A percentile compares a stretch with the other conserved stretches of the same genome.
Evolutionary conservation across 2,113 vertebrate genomes (phyloP).

Genomic region (Pseudopipra pipra): DNA sequence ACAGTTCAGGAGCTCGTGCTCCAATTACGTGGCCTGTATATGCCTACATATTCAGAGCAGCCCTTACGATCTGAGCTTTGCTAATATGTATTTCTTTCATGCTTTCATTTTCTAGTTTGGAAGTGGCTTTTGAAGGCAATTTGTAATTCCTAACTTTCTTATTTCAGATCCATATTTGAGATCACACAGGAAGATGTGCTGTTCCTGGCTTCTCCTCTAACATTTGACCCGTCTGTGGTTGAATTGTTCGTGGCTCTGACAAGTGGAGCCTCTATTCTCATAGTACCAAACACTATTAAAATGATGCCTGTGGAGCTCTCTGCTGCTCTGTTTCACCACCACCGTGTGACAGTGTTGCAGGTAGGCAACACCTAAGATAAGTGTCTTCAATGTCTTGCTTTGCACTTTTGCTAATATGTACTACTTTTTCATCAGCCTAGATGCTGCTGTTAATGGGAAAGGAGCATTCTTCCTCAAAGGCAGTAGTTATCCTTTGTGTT

Average conservation of each 20-base stretch:
- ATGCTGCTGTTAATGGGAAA: background rate
- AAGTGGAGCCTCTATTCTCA: conserved; percentile 87
- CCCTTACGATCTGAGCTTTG: background rate
- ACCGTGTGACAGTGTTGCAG: conserved; percentile 88
- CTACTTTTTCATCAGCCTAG: background rate
- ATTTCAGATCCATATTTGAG: conserved; percentile 83
- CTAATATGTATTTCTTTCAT: background rate
- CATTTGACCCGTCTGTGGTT: conserved; percentile 95
- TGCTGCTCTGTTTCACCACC: conserved; percentile 78
- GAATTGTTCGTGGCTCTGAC: conserved; percentile 89
- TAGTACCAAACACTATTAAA: conserved; percentile 85
- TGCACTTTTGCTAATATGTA: background rate
- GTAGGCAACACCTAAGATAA: conserved; percentile 54
- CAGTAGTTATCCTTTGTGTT: background rate
- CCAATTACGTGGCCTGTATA: background rate
- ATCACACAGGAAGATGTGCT: conserved; percentile 82
- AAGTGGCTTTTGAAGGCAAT: background rate
- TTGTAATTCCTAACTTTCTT: conserved; percentile 29
- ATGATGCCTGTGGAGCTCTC: conserved; percentile 81
- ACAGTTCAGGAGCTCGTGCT: background rate
- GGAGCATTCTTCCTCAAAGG: background rate
- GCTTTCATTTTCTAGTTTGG: background rate
- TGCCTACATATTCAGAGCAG: background rate
- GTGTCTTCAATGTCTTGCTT: background rate
- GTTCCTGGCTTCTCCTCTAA: conserved; percentile 91